Conservation (phyloP, 2,797 vertebrate genomes). For the Acrossocheilus wenchowensis region DNA sequence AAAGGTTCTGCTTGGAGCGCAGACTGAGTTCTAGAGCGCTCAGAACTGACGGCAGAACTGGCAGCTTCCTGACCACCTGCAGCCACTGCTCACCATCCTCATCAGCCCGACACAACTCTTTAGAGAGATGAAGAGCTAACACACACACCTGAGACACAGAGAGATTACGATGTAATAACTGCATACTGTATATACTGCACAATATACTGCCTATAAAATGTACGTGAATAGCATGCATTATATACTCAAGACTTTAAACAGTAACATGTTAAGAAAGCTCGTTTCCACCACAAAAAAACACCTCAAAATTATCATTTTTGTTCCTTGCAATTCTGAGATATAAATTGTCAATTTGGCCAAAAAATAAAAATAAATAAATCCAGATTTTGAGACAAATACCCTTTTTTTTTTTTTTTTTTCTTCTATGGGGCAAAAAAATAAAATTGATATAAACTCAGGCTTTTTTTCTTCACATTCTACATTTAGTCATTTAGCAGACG, state of each 20-base stretch:
- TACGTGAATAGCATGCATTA: background rate
- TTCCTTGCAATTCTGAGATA: no score
- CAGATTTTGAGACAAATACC: no score
- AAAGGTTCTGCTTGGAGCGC: constrained; percentile 91
- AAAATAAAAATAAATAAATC: no score
- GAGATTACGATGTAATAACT: background rate
- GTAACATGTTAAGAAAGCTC: background rate
- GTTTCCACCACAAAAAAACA: background rate
- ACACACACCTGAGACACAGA: constrained; percentile 89
- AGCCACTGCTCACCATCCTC: constrained; percentile 93
- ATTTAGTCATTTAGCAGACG: no score
- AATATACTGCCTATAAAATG: background rate
- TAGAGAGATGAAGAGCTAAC: constrained; percentile 91
- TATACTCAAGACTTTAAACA: background rate
- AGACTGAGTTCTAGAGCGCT: constrained; percentile 92
- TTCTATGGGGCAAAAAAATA: no score
- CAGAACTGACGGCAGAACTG: constrained; percentile 89
- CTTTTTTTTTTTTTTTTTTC: no score
- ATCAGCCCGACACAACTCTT: constrained; percentile 93
- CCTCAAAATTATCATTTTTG: fast-evolving
- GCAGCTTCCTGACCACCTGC: constrained; percentile 88
- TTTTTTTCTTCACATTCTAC: no score
- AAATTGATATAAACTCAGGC: no score
- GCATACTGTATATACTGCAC: background rate
- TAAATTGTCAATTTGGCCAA: no score